These are phyloP conservation scores for Scrobipalpa costella DNA, from an alignment of 2,888 invertebrate genomes.

Conservation along the genomic window DNA sequence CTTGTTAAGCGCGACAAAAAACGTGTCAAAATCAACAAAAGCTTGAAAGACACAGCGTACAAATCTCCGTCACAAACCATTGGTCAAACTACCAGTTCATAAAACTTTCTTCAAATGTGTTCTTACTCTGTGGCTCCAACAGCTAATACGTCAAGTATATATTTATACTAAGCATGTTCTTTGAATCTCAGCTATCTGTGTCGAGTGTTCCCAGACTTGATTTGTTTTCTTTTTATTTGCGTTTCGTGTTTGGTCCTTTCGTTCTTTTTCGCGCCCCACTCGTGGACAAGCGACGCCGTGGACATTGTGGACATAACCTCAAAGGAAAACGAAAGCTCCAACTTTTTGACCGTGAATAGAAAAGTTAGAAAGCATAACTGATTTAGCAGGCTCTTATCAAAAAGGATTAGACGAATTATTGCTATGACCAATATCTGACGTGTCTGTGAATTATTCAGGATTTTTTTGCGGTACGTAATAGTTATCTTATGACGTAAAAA, in stretches of 20 bases:
- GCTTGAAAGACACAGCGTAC: slow-evolving; percentile 13
- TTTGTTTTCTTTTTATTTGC: slow-evolving; percentile 44
- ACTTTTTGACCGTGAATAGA: slow-evolving; percentile 6
- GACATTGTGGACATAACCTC: slow-evolving; percentile 39
- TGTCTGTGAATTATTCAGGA: too few relatives aligned
- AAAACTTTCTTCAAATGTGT: background rate
- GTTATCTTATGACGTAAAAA: too few relatives aligned
- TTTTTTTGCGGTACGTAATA: too few relatives aligned
- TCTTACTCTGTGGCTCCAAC: background rate
- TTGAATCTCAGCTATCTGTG: slow-evolving; percentile 47
- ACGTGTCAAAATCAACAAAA: slow-evolving; percentile 70
- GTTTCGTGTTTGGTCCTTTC: slow-evolving; percentile 50
- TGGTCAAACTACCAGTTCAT: background rate
- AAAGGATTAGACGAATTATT: background rate
- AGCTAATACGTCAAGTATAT: slow-evolving; percentile 1
- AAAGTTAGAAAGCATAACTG: background rate
- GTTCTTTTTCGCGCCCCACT: slow-evolving; percentile 54
- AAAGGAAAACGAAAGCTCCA: slow-evolving; percentile 60
- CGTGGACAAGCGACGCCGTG: slow-evolving; percentile 45
- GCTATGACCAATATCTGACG: too few relatives aligned
- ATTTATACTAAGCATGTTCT: slow-evolving; percentile 16
- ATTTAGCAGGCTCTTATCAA: background rate
- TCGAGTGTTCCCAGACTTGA: slow-evolving; percentile 54
- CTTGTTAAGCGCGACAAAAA: slow-evolving; percentile 73
- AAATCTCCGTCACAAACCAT: background rate